A percentile compares a stretch with the other conserved stretches of the same genome.
phyloP scores from a whole-genome alignment of 2,797 vertebrate species.

The Phaenicophaeus curvirostris region DNA sequence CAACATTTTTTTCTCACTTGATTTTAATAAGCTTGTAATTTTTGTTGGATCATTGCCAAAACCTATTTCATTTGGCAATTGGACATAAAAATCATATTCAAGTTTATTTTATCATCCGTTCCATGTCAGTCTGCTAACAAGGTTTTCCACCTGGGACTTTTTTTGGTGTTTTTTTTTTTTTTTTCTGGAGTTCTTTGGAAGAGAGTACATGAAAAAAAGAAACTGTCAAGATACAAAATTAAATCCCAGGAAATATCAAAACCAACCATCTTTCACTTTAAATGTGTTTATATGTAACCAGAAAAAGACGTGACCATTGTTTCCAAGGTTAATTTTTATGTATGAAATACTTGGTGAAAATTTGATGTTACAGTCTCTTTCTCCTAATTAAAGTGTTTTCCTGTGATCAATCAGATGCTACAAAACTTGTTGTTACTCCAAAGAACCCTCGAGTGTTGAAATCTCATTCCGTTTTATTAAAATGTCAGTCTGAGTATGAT shows the following conservation, averaged over 20 bases:
- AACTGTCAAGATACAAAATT: neutral
- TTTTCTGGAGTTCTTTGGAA: neutral
- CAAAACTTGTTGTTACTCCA: constrained; percentile 82
- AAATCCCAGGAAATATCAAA: neutral
- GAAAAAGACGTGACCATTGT: neutral
- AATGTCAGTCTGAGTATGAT: constrained; percentile 88
- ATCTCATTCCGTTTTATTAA: constrained; percentile 83
- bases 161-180: neutral
- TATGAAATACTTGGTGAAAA: neutral
- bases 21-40: constrained; percentile 63
- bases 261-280: neutral
- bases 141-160: constrained; percentile 22
- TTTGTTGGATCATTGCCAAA: constrained; percentile 38
- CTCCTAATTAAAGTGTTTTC: constrained; percentile 34
- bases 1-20: constrained; percentile 55
- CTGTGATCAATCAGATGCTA: constrained; percentile 84
- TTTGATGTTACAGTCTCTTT: neutral
- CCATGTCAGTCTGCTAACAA: constrained; percentile 21
- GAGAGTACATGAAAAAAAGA: neutral
- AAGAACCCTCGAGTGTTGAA: constrained; percentile 82
- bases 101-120: neutral
- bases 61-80: constrained; percentile 40
- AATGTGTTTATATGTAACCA: neutral
- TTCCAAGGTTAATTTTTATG: constrained; percentile 4
- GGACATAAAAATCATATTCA: constrained; percentile 43